phyloP scores from a whole-genome alignment of 2,888 invertebrate genomes.

The Hetaerina titia region DNA sequence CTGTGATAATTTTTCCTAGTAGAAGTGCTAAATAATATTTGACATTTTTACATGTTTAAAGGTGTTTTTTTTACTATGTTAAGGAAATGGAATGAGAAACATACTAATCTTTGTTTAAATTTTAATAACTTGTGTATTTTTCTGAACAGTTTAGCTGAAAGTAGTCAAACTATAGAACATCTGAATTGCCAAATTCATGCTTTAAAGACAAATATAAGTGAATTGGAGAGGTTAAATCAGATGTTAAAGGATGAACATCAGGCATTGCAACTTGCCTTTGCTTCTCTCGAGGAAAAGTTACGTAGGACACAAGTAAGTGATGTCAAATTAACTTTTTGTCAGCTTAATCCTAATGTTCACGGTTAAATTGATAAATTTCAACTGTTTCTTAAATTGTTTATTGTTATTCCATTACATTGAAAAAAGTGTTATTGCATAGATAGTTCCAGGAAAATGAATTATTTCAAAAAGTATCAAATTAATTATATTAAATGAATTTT shows the following conservation, averaged over 20 bases:
- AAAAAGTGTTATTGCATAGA: no score
- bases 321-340: background rate
- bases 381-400: no score
- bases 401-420: no score
- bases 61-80: background rate
- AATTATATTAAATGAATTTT: no score
- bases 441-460: no score
- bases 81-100: background rate
- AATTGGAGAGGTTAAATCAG: constrained; percentile 91
- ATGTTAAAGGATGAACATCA: constrained; percentile 96
- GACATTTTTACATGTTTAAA: no score
- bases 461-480: no score
- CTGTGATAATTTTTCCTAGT: no score
- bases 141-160: constrained; percentile 83
- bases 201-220: constrained; percentile 85
- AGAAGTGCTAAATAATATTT: no score
- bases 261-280: constrained; percentile 94
- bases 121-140: constrained; percentile 54
- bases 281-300: constrained; percentile 92
- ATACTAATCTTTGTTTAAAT: background rate
- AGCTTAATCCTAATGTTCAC: background rate
- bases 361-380: background rate
- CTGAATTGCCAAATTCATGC: constrained; percentile 87
- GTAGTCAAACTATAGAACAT: constrained; percentile 82
- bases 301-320: constrained; percentile 86